These are phyloP conservation scores for Sparus aurata DNA, from an alignment of 2,797 vertebrate species.

Conservation along the genomic window DNA sequence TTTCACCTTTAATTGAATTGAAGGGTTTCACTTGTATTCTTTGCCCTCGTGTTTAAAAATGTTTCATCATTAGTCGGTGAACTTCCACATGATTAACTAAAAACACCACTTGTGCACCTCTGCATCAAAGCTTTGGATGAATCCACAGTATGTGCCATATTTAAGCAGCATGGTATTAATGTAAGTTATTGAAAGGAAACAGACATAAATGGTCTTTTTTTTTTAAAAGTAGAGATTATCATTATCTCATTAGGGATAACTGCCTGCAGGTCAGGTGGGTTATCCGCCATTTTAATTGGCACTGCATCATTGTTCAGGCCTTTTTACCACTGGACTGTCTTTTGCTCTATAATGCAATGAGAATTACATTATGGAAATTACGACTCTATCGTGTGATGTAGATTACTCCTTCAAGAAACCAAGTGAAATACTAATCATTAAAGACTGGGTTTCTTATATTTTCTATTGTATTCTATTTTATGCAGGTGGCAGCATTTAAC, in stretches of 20 bases:
- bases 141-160: slow-evolving; percentile 22
- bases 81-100: slow-evolving; percentile 24
- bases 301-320: slow-evolving; percentile 58
- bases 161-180: slow-evolving; percentile 31
- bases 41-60: slow-evolving; percentile 15
- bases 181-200: slow-evolving; percentile 40
- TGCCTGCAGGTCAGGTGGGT: slow-evolving; percentile 67
- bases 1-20: neutral
- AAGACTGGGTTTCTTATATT: neutral
- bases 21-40: neutral
- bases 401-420: slow-evolving; percentile 40
- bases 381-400: slow-evolving; percentile 37
- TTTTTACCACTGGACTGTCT: slow-evolving; percentile 47
- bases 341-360: slow-evolving; percentile 51
- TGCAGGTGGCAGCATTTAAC: neutral
- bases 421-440: slow-evolving; percentile 40
- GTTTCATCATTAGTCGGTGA: slow-evolving; percentile 8
- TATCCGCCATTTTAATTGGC: slow-evolving; percentile 72
- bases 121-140: slow-evolving; percentile 37
- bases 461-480: neutral
- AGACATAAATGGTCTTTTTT: slow-evolving; percentile 17
- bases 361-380: slow-evolving; percentile 34
- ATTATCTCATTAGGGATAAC: slow-evolving; percentile 71
- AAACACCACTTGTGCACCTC: slow-evolving; percentile 9
- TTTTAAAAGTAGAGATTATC: slow-evolving; percentile 39